Percentiles rank a stretch among this genome's conserved stretches.
Conservation (phyloP, 2,797 vertebrate species). For the Lophius americanus region DNA sequence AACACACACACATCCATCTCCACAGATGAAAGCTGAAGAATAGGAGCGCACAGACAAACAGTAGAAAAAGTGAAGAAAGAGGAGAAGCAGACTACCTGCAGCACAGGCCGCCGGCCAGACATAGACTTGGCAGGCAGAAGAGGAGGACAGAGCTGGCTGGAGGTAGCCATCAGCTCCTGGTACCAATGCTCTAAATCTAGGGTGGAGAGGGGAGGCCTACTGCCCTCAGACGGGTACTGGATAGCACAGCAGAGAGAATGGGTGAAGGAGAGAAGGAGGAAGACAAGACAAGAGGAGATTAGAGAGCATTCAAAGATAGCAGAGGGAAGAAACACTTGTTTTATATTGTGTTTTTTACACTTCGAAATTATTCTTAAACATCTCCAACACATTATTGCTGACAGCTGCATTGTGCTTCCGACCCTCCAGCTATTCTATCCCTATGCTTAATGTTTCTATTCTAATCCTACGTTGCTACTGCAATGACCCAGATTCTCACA, state of each 20-base stretch:
- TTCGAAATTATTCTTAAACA: slow-evolving; percentile 40
- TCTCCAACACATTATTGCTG: slow-evolving; percentile 30
- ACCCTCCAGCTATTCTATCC: slow-evolving; percentile 36
- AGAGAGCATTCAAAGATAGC: slow-evolving; percentile 63
- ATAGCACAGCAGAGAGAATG: slow-evolving; percentile 29
- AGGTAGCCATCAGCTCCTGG: slow-evolving; percentile 88
- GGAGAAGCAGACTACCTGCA: slow-evolving; percentile 85
- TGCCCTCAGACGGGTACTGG: slow-evolving; percentile 65
- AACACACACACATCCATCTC: not conserved
- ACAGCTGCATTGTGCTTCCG: slow-evolving; percentile 26
- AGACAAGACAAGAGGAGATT: slow-evolving; percentile 40
- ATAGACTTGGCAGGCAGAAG: slow-evolving; percentile 87
- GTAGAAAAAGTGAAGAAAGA: slow-evolving; percentile 17
- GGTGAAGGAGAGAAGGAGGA: not conserved
- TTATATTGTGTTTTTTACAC: slow-evolving; percentile 18
- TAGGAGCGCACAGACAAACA: slow-evolving; percentile 15
- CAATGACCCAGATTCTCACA: slow-evolving; percentile 55
- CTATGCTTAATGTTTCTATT: slow-evolving; percentile 36
- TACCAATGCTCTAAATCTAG: slow-evolving; percentile 94
- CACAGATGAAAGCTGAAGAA: not conserved
- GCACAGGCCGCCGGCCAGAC: slow-evolving; percentile 81
- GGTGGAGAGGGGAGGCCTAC: slow-evolving; percentile 75
- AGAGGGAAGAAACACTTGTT: slow-evolving; percentile 39
- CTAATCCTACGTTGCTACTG: slow-evolving; percentile 27
- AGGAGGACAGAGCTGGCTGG: slow-evolving; percentile 82